Evolutionary conservation across 1,140 invertebrate species (phyloP).

Genomic region (Bicyclus anynana): DNA sequence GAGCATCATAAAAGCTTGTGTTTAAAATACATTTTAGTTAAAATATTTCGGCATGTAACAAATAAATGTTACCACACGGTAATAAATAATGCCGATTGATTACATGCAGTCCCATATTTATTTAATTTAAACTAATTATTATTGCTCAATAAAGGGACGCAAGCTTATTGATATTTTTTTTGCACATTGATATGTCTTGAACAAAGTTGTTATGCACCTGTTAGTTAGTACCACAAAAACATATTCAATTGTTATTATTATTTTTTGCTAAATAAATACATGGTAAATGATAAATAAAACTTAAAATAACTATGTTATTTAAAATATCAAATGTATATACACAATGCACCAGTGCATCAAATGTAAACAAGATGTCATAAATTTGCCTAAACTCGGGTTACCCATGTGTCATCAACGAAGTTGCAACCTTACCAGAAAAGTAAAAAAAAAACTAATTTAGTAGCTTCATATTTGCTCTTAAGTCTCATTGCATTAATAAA

Average conservation of each 20-base stretch:
- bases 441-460: no score
- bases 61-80: not conserved
- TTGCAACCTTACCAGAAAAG: no score
- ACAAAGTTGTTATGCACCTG: constrained; percentile 15
- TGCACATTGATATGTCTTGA: not conserved
- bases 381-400: constrained; percentile 7
- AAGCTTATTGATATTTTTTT: no score
- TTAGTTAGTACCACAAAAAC: constrained; percentile 16
- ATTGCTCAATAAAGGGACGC: no score
- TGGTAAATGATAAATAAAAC: constrained; percentile 13
- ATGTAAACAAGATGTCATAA: not conserved
- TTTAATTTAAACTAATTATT: not conserved
- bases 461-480: no score
- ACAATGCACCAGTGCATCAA: constrained; percentile 5
- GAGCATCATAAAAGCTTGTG: no score
- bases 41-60: no score
- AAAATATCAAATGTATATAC: constrained; percentile 16
- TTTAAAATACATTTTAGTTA: no score
- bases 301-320: constrained; percentile 10
- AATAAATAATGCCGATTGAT: not conserved
- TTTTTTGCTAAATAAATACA: constrained; percentile 17
- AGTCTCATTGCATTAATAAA: no score
- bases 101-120: not conserved
- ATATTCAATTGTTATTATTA: constrained; percentile 3
- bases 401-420: constrained; percentile 8